Percentiles rank a stretch among this genome's conserved stretches.
These are phyloP conservation scores for Caenorhabditis sp. DNA, from an alignment of 2,888 invertebrate species.

Conservation along the genomic window DNA sequence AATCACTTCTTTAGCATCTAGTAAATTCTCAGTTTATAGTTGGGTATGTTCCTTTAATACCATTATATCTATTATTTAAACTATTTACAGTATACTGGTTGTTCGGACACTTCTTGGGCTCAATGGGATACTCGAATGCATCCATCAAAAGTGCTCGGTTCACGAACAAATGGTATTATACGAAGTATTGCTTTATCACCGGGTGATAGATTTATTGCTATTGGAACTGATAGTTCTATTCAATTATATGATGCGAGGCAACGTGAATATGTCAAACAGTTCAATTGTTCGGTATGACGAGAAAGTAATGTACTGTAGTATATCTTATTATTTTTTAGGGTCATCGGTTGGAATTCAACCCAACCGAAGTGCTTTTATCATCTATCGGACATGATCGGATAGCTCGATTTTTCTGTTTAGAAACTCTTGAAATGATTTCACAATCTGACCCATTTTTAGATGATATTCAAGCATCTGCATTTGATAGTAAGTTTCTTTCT, in stretches of 20 bases:
- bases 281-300: constrained; percentile 32
- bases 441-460: constrained; percentile 41
- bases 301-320: background rate
- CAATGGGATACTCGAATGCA: constrained; percentile 41
- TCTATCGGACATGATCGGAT: constrained; percentile 41
- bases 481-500: constrained; percentile 26
- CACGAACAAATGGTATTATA: constrained; percentile 13
- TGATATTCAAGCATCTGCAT: constrained; percentile 37
- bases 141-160: constrained; percentile 23
- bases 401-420: constrained; percentile 40
- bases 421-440: constrained; percentile 35
- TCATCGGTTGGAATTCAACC: constrained; percentile 31
- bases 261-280: constrained; percentile 25
- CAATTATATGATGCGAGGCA: constrained; percentile 38
- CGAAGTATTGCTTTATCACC: constrained; percentile 36
- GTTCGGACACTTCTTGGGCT: constrained; percentile 26
- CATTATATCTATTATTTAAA: background rate
- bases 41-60: constrained; percentile 6
- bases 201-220: constrained; percentile 28
- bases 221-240: constrained; percentile 35
- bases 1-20: constrained; percentile 27
- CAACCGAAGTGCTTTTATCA: constrained; percentile 32
- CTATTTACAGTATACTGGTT: constrained; percentile 29
- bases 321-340: constrained; percentile 18
- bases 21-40: constrained; percentile 31